These are phyloP conservation scores for Orcinus orca DNA, from an alignment of 2,113 vertebrate species.

Conservation along the genomic window DNA sequence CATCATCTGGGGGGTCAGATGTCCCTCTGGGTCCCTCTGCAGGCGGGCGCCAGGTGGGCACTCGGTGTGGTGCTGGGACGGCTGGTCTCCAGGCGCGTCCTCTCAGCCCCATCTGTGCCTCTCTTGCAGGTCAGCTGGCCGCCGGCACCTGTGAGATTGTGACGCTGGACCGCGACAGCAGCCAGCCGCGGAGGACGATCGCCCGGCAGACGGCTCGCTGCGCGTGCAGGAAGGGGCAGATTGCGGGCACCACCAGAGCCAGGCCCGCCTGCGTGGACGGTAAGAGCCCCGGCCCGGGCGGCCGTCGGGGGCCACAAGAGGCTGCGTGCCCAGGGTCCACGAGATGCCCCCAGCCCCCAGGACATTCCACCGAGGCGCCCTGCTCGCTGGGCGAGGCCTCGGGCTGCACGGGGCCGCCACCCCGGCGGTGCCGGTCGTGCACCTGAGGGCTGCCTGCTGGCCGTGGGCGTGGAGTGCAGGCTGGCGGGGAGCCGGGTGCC, in stretches of 20 bases:
- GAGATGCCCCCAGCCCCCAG: background rate
- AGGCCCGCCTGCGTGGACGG: constrained; percentile 98
- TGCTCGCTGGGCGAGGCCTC: background rate
- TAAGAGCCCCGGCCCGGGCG: constrained; percentile 79
- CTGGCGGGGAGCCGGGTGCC: accelerated
- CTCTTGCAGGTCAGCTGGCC: constrained; percentile 95
- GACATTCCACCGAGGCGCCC: accelerated
- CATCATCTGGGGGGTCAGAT: accelerated
- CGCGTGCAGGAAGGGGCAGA: constrained; percentile 99
- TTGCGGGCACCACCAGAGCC: constrained; percentile 97
- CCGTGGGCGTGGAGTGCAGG: accelerated
- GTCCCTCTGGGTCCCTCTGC: accelerated
- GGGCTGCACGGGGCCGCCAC: background rate
- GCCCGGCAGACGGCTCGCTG: constrained; percentile 99
- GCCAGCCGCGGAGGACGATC: constrained; percentile 97
- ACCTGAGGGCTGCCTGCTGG: background rate
- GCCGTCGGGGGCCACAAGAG: accelerated
- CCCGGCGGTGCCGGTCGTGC: accelerated
- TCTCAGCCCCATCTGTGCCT: constrained; percentile 77
- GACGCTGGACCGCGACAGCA: constrained; percentile 97
- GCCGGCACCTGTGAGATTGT: constrained; percentile 98
- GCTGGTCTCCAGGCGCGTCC: constrained; percentile 49
- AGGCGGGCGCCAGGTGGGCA: background rate
- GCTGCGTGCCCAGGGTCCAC: background rate
- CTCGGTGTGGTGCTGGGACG: background rate